phyloP scores from a whole-genome alignment of 2,797 vertebrate species.

The Pseudotriccus pelzelni region DNA sequence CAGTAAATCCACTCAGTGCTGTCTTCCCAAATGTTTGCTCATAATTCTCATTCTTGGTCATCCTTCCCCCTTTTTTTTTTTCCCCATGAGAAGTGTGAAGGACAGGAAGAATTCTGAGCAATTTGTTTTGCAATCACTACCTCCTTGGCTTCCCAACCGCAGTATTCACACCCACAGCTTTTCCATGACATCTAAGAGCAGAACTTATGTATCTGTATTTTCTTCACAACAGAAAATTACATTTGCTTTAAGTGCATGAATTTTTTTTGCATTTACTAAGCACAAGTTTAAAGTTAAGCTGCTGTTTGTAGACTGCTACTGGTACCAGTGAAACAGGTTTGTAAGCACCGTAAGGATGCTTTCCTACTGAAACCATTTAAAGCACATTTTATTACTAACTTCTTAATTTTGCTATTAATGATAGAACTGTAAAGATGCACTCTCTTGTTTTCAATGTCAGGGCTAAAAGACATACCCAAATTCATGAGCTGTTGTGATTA shows the following conservation, averaged over 20 bases:
- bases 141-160: not conserved
- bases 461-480: not conserved
- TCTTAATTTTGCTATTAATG: not conserved
- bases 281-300: not conserved
- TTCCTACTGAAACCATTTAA: not conserved
- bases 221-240: not conserved
- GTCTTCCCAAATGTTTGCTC: not conserved
- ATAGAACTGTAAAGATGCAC: not conserved
- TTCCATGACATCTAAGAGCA: not conserved
- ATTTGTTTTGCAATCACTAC: not conserved
- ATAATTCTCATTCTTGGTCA: not conserved
- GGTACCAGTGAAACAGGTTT: slow-evolving; percentile 9
- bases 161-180: not conserved
- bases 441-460: not conserved
- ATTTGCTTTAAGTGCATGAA: not conserved
- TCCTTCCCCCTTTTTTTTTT: not conserved
- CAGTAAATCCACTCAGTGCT: not conserved
- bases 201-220: accelerated
- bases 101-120: not conserved
- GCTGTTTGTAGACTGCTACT: not conserved
- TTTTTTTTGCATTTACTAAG: not conserved
- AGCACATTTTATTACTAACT: not conserved
- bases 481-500: not conserved
- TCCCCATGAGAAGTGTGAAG: not conserved
- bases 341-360: not conserved